A percentile compares a stretch with the other conserved stretches of the same genome.
Evolutionary conservation across 2,888 invertebrate species (phyloP).

Genomic region (Archaeoteleia sp.): DNA sequence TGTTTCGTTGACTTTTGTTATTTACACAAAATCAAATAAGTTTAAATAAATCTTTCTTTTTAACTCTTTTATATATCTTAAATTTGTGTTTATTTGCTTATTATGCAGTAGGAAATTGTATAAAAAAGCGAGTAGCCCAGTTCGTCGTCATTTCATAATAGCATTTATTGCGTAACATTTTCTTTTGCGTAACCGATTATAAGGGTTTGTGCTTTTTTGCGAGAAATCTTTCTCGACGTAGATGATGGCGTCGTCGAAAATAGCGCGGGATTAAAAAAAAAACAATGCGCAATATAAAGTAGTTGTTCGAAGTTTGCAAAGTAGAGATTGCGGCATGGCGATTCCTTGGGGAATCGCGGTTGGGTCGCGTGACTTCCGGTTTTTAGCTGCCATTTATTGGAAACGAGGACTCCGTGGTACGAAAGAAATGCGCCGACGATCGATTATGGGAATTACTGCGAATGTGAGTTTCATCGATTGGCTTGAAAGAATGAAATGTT

Average conservation of each 20-base stretch:
- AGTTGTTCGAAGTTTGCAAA: slow-evolving; percentile 9
- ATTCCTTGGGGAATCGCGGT: slow-evolving; percentile 21
- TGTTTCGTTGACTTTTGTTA: too few relatives aligned
- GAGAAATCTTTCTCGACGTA: too few relatives aligned
- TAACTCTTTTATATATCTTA: too few relatives aligned
- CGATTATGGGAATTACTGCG: slow-evolving; percentile 30
- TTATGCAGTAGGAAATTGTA: too few relatives aligned
- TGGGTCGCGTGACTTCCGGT: slow-evolving; percentile 32
- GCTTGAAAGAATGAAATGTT: slow-evolving; percentile 34
- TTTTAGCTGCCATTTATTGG: slow-evolving; percentile 21
- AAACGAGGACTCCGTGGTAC: slow-evolving; percentile 18
- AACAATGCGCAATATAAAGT: slow-evolving; percentile 14
- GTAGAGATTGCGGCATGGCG: slow-evolving; percentile 16
- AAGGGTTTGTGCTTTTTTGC: too few relatives aligned
- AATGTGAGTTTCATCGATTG: slow-evolving; percentile 23
- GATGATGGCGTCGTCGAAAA: not conserved
- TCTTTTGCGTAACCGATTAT: too few relatives aligned
- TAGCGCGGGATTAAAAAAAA: slow-evolving; percentile 10
- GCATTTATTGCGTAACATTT: too few relatives aligned
- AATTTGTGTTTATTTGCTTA: too few relatives aligned
- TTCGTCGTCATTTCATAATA: too few relatives aligned
- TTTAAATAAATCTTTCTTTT: too few relatives aligned
- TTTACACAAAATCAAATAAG: too few relatives aligned
- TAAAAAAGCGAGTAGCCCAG: too few relatives aligned
- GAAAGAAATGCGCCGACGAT: slow-evolving; percentile 33